Evolutionary conservation across 2,113 vertebrate species (phyloP).

Genomic region (Gallinago undulata): DNA sequence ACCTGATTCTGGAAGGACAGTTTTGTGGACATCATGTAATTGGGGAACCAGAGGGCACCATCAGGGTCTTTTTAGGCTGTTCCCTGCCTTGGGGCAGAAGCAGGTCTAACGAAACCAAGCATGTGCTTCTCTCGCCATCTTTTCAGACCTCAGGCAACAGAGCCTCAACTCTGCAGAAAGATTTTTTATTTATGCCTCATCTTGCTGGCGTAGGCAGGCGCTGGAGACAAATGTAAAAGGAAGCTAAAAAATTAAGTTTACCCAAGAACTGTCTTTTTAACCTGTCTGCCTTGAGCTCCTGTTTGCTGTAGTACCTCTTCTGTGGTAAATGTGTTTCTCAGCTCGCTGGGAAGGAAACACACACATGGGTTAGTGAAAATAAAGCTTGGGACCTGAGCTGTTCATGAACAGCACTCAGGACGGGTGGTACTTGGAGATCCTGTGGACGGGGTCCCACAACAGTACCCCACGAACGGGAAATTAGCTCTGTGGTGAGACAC

Average conservation of each 20-base stretch:
- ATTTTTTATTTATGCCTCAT: background rate
- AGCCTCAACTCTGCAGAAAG: background rate
- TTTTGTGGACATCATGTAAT: background rate
- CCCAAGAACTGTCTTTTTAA: background rate
- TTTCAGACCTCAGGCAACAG: background rate
- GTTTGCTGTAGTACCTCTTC: background rate
- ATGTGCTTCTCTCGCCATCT: rapidly evolving
- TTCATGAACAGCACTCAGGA: background rate
- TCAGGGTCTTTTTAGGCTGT: background rate
- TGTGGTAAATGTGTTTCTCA: rapidly evolving
- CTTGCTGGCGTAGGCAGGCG: background rate
- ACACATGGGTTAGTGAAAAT: background rate
- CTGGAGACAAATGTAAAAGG: background rate
- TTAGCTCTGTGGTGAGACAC: background rate
- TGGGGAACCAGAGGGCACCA: background rate
- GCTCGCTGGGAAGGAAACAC: background rate
- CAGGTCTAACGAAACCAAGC: background rate
- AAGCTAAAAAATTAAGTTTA: background rate
- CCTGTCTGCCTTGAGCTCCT: background rate
- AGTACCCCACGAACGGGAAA: background rate
- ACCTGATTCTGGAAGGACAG: background rate
- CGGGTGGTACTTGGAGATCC: background rate
- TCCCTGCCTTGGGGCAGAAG: background rate
- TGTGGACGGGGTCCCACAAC: rapidly evolving
- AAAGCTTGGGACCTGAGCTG: background rate